Conservation (phyloP, 2,113 vertebrate species). For the Apodemus sylvaticus region DNA sequence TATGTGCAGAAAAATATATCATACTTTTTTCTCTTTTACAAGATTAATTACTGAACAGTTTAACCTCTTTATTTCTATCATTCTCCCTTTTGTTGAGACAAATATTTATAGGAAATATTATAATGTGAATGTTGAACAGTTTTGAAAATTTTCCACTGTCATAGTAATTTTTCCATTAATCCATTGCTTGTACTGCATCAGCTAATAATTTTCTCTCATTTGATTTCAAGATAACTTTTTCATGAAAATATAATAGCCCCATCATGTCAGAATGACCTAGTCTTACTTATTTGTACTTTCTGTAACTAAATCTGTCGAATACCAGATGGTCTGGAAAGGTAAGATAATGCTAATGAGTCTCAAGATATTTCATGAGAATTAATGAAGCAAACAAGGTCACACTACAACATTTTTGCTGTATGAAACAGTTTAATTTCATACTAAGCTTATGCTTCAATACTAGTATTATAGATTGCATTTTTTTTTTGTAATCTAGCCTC, state of each 20-base stretch:
- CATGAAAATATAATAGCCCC: constrained; percentile 40
- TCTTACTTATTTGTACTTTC: constrained; percentile 42
- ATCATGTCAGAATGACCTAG: constrained; percentile 67
- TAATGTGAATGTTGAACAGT: not conserved
- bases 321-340: constrained; percentile 78
- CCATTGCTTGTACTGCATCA: not conserved
- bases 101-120: not conserved
- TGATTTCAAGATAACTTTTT: constrained; percentile 16
- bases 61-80: not conserved
- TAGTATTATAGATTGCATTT: not conserved
- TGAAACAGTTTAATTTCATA: constrained; percentile 42
- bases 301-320: constrained; percentile 63
- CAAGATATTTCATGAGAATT: constrained; percentile 74
- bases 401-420: constrained; percentile 49
- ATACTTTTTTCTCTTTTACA: not conserved
- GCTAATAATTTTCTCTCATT: constrained; percentile 43
- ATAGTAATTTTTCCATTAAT: not conserved
- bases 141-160: not conserved
- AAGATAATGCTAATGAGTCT: constrained; percentile 78
- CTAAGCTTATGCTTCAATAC: not conserved
- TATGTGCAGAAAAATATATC: not conserved
- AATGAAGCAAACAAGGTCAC: constrained; percentile 74
- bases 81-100: not conserved
- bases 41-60: not conserved
- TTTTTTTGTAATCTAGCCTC: not conserved